A percentile compares a stretch with the other conserved stretches of the same genome.
Conservation (phyloP, 2,888 invertebrate species). For the Chrysolina haemoptera region DNA sequence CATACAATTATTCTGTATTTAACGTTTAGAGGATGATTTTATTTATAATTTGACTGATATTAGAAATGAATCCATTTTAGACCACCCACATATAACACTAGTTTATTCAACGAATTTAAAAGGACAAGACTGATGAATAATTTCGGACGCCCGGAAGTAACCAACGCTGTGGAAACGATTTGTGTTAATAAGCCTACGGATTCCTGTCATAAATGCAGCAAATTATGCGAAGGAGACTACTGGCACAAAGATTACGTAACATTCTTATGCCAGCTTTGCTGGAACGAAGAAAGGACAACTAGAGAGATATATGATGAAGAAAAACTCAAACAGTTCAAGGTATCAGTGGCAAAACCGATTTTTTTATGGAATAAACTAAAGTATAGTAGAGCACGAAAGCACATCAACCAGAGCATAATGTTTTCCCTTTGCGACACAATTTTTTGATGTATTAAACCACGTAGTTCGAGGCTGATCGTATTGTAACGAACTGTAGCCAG, state of each 20-base stretch:
- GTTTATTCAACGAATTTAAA: slow-evolving; percentile 53
- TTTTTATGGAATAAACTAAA: too few relatives aligned
- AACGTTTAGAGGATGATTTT: too few relatives aligned
- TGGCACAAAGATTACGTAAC: slow-evolving; percentile 67
- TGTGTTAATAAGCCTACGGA: slow-evolving; percentile 68
- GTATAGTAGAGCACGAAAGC: too few relatives aligned
- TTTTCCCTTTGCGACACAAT: too few relatives aligned
- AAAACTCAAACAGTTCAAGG: slow-evolving; percentile 61
- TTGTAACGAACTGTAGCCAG: too few relatives aligned
- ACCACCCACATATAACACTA: slow-evolving; percentile 60
- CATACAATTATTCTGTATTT: too few relatives aligned
- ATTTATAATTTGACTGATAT: too few relatives aligned
- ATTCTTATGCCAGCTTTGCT: slow-evolving; percentile 70
- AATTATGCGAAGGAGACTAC: slow-evolving; percentile 69
- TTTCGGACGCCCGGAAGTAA: slow-evolving; percentile 68
- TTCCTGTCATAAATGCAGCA: slow-evolving; percentile 67
- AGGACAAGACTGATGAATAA: slow-evolving; percentile 66
- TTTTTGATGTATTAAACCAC: too few relatives aligned
- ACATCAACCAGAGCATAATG: too few relatives aligned
- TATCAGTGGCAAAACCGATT: slow-evolving; percentile 36
- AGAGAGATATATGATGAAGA: slow-evolving; percentile 59
- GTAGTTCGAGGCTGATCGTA: too few relatives aligned
- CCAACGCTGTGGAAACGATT: slow-evolving; percentile 68
- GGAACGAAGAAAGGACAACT: slow-evolving; percentile 64
- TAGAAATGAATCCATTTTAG: slow-evolving; percentile 45